Base-by-base conservation (phyloP, 64 coral and sea anemone genomes). In the Actinia tenebrosa region DNA sequence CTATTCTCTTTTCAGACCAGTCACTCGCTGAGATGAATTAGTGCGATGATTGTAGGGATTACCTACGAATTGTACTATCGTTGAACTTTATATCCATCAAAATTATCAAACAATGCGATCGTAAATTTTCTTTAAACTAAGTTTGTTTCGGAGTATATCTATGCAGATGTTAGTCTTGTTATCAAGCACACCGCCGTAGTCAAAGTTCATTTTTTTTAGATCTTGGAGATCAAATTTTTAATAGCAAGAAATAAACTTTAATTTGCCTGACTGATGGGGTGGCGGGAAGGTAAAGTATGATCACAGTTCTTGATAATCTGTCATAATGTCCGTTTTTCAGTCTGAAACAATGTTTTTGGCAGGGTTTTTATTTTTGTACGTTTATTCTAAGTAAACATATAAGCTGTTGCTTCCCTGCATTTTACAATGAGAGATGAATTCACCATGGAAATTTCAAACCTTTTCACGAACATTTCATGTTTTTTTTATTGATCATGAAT, bases 391-490 rank as follows among this genome's bases (percentile, higher is more conserved):
- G 23, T 18, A 30, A 30, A 42, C 27, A 42, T 42, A 30, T 42
- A 15, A 30, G 9, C 11, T 75, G n/a, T 11, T 26, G 2, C 7
- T 50, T 8, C 26, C 69, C 69, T 4, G 13, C 69, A 75, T 75
- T 75, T 75, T 30, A 75, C 69, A 30, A 37, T 9, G 26, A 75
- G 27, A 75, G 10, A 42, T 10, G 26, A 75, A 75, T 75, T 75
- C 69, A 75, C 69, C 69, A 75, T 75, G 69, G 69, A 75, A 75
- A 75, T 75, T 75, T 27, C 66, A 71, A 71, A 27, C 69, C 69
- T 75, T 75, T 66, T 66, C 63, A 66, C 3, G 19, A 23, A 66
- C 63, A 75, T 75, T 75, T 75, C 23, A 30, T 75, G 1, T 75
- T 75, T 27, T 69, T 75, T 27, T 26, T 66, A 64, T 64, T n/a